A percentile compares a stretch with the other conserved stretches of the same genome.
phyloP scores from a whole-genome alignment of 2,888 invertebrate species.

The Ganaspis brasiliensis region DNA sequence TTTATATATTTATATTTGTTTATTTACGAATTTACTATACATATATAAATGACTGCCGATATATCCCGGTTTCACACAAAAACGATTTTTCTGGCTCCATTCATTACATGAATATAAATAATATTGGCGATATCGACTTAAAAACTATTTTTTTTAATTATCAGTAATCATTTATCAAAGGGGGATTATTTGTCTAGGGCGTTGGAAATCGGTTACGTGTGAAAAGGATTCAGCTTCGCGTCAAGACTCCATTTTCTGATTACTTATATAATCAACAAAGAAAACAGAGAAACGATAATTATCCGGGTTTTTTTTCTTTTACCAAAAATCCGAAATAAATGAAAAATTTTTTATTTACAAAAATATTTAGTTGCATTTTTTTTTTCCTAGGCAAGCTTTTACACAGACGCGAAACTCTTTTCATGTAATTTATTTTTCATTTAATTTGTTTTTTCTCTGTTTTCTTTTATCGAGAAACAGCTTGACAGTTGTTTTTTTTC shows the following conservation, averaged over 20 bases:
- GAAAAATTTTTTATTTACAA: no score
- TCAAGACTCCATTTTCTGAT: constrained; percentile 21
- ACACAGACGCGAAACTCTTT: no score
- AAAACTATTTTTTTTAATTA: constrained; percentile 70
- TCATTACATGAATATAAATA: constrained; percentile 79
- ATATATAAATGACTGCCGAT: constrained; percentile 73
- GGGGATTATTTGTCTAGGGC: neutral
- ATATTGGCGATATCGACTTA: constrained; percentile 78
- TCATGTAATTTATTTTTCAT: no score
- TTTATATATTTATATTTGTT: constrained; percentile 56
- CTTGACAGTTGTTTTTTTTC: constrained; percentile 1
- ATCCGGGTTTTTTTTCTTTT: neutral
- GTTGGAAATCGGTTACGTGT: constrained; percentile 24
- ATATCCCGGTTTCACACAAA: constrained; percentile 64
- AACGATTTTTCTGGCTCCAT: constrained; percentile 61
- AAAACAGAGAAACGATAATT: neutral
- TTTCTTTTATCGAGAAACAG: neutral
- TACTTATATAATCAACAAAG: neutral
- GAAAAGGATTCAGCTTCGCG: constrained; percentile 33
- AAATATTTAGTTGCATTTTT: no score
- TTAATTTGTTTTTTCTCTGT: no score
- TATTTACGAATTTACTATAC: constrained; percentile 58
- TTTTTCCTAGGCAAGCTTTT: no score
- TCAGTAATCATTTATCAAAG: constrained; percentile 59
- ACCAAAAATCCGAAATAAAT: constrained; percentile 2